Conservation (phyloP, 2,888 invertebrate species). For the Cosmorhoe ocellata region DNA sequence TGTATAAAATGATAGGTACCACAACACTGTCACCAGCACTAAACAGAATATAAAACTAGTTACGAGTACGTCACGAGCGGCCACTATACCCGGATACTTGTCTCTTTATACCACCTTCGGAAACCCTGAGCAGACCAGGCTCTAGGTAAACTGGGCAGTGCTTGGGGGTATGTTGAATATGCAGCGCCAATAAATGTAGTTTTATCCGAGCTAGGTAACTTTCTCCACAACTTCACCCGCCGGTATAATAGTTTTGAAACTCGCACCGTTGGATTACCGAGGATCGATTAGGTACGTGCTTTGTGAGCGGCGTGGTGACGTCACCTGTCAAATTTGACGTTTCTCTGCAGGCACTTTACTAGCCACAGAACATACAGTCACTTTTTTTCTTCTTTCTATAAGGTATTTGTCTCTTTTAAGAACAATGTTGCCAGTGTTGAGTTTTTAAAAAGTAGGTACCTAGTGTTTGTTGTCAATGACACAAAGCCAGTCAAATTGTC, state of each 20-base stretch:
- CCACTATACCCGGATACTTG: constrained; percentile 41
- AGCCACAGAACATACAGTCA: too few relatives aligned
- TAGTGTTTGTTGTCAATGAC: too few relatives aligned
- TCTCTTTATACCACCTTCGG: constrained; percentile 16
- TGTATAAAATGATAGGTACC: constrained; percentile 31
- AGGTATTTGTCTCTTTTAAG: too few relatives aligned
- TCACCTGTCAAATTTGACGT: constrained; percentile 11
- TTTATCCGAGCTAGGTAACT: constrained; percentile 70
- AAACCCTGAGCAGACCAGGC: constrained; percentile 27
- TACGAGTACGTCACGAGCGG: constrained; percentile 48
- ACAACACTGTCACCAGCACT: constrained; percentile 55
- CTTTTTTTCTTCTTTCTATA: too few relatives aligned
- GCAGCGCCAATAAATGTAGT: constrained; percentile 77
- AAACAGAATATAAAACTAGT: constrained; percentile 69
- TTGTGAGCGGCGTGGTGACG: constrained; percentile 2
- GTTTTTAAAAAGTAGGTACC: too few relatives aligned
- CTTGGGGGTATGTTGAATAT: constrained; percentile 75
- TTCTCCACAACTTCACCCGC: constrained; percentile 58
- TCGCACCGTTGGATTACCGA: constrained; percentile 28
- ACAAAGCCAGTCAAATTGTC: too few relatives aligned
- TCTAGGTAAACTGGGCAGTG: constrained; percentile 47
- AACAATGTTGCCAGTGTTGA: too few relatives aligned
- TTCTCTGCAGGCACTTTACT: background rate
- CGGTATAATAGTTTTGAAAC: constrained; percentile 39
- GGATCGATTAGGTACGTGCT: constrained; percentile 26